These are phyloP conservation scores for Drosophila subobscura DNA, from an alignment of 1,140 invertebrate species.

Conservation along the genomic window DNA sequence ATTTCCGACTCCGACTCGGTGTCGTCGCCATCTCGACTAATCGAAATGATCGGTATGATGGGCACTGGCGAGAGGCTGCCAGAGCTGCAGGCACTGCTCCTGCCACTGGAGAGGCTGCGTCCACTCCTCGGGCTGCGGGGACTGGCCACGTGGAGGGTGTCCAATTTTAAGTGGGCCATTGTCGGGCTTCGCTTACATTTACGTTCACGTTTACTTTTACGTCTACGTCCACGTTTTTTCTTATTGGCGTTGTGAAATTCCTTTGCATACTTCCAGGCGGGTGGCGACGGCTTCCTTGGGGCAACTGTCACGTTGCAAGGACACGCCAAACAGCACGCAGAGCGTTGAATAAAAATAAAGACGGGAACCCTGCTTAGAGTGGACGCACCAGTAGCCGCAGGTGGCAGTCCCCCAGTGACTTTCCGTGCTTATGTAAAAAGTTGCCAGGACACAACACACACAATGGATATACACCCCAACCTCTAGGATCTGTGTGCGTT, in stretches of 20 bases:
- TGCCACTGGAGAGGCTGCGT: slow-evolving; percentile 47
- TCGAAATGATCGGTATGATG: slow-evolving; percentile 75
- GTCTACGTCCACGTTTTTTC: no score
- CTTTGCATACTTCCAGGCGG: slow-evolving; percentile 46
- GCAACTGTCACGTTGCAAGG: slow-evolving; percentile 50
- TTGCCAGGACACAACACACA: slow-evolving; percentile 10
- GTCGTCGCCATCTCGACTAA: slow-evolving; percentile 79
- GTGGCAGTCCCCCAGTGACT: slow-evolving; percentile 50
- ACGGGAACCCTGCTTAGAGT: slow-evolving; percentile 32
- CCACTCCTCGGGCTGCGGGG: slow-evolving; percentile 25
- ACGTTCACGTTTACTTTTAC: no score
- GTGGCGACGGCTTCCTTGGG: no score
- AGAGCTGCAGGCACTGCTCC: slow-evolving; percentile 74
- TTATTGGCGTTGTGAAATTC: slow-evolving; percentile 21
- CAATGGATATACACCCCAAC: neutral
- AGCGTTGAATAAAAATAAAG: slow-evolving; percentile 17
- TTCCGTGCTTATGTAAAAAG: slow-evolving; percentile 67
- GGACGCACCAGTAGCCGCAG: slow-evolving; percentile 64
- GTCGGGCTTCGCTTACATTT: slow-evolving; percentile 20
- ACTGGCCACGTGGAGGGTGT: slow-evolving; percentile 57
- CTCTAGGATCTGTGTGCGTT: neutral
- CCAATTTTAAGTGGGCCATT: slow-evolving; percentile 70
- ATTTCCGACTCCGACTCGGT: slow-evolving; percentile 89
- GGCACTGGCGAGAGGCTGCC: slow-evolving; percentile 72
- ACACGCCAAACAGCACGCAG: slow-evolving; percentile 21